These are phyloP conservation scores for Pipa parva DNA, from an alignment of 2,113 vertebrate species.

Conservation along the genomic window DNA sequence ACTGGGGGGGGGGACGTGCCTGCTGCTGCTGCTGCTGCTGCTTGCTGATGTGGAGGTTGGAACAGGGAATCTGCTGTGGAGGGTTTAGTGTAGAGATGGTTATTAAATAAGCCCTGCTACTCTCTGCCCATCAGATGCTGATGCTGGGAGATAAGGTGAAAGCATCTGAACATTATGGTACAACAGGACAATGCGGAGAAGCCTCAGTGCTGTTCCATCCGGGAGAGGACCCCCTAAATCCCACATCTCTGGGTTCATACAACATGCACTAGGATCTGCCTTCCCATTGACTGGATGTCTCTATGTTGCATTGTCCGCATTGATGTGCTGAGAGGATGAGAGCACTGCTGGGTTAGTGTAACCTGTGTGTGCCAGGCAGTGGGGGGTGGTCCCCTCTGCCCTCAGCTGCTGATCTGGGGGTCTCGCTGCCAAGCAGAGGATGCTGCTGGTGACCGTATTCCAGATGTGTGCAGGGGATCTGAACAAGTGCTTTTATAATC, in stretches of 20 bases:
- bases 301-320: background rate
- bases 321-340: background rate
- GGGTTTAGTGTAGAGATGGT: background rate
- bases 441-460: slow-evolving; percentile 57
- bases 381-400: too few relatives aligned
- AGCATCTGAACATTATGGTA: slow-evolving; percentile 2
- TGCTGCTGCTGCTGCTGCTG: too few relatives aligned
- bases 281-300: background rate
- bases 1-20: slow-evolving; percentile 22
- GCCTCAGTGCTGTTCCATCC: background rate
- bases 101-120: background rate
- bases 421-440: slow-evolving; percentile 42
- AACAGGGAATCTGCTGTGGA: slow-evolving; percentile 6
- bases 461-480: slow-evolving; percentile 51
- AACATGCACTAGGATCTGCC: background rate
- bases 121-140: background rate
- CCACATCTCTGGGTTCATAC: background rate
- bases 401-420: background rate
- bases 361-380: too few relatives aligned
- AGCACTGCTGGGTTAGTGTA: background rate
- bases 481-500: slow-evolving; percentile 44
- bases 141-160: background rate
- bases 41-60: slow-evolving; percentile 31
- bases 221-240: background rate
- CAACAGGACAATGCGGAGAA: slow-evolving; percentile 9